phyloP scores from a whole-genome alignment of 1,140 invertebrate genomes.

The Brachionus manjavacas region DNA sequence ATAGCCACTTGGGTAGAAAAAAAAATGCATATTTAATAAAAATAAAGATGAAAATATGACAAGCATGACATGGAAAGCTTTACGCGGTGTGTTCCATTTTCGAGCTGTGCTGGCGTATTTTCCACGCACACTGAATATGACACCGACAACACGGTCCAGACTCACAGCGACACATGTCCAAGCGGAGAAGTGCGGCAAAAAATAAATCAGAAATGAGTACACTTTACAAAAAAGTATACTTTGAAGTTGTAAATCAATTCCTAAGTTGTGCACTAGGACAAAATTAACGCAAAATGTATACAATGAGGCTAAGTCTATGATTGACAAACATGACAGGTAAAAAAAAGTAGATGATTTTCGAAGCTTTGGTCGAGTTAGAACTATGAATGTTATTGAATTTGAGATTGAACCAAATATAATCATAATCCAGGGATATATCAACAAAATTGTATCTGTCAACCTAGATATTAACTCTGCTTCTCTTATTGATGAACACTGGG shows the following conservation, averaged over 20 bases:
- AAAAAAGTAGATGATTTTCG: slow-evolving; percentile 34
- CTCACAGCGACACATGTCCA: slow-evolving; percentile 41
- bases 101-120: neutral
- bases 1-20: slow-evolving; percentile 10
- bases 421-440: slow-evolving; percentile 28
- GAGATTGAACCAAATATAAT: slow-evolving; percentile 28
- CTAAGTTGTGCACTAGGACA: slow-evolving; percentile 12
- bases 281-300: slow-evolving; percentile 39
- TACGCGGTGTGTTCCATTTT: slow-evolving; percentile 22
- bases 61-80: slow-evolving; percentile 2
- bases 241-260: slow-evolving; percentile 1
- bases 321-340: slow-evolving; percentile 31
- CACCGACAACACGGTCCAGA: slow-evolving; percentile 37
- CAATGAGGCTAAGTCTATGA: slow-evolving; percentile 21
- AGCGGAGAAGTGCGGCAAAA: slow-evolving; percentile 38
- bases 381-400: slow-evolving; percentile 23
- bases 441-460: neutral
- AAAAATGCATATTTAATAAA: slow-evolving; percentile 38
- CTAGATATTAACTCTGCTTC: neutral
- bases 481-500: neutral
- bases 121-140: slow-evolving; percentile 23
- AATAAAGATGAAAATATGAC: neutral
- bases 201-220: slow-evolving; percentile 41
- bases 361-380: slow-evolving; percentile 15
- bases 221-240: slow-evolving; percentile 7